Evolutionary conservation across 2,888 invertebrate genomes (phyloP), one percentile per base, ranked within the genome.

Genomic region (Syrista parreyssii): DNA sequence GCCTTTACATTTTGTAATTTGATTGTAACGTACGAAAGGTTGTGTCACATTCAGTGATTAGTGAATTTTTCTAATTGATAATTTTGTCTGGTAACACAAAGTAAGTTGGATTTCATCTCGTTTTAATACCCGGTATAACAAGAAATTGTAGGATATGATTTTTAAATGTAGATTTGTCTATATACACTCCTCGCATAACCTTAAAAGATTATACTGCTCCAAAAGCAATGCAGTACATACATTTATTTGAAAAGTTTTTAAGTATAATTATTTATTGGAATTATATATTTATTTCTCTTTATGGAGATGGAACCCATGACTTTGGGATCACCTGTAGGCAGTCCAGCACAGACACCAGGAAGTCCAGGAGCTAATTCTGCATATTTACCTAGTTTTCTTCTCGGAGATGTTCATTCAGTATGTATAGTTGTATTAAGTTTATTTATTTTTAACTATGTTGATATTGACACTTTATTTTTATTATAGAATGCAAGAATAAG

Each of bases 271-370:
- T 30, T 30, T 11, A 71, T 71, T 30, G 9, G 15, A 15, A 71
- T 71, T 71, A 33, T 71, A 71, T 34, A 11, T 32, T 78, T 31
- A 77, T 77, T 35, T 40, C 11, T 32, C 4, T 11, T 68, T 68
- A 69, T 55, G 73, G 90, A 91, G 91, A 97, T 97, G 96, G 97
- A 97, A 91, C 97, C 97, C 75, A 97, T 97, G 97, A 93, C 95
- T 76, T 92, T 97, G 83, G 97, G 97, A 81, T 92, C 92, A 40
- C 92, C 92, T 0, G 89, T 90, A n/a, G 90, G 90, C 68, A 96
- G 96, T 90, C 95, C 96, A 2, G 94, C 95, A 75, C 95, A 95
- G 85, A 95, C 95, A 83, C 95, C 96, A n/a, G 90, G 92, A 23
- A 88, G 94, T 31, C 94, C 95, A 34, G 94, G 94, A 82, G 92